These are phyloP conservation scores for Epirrhoe alternata DNA, from an alignment of 2,888 invertebrate species.

Conservation along the genomic window DNA sequence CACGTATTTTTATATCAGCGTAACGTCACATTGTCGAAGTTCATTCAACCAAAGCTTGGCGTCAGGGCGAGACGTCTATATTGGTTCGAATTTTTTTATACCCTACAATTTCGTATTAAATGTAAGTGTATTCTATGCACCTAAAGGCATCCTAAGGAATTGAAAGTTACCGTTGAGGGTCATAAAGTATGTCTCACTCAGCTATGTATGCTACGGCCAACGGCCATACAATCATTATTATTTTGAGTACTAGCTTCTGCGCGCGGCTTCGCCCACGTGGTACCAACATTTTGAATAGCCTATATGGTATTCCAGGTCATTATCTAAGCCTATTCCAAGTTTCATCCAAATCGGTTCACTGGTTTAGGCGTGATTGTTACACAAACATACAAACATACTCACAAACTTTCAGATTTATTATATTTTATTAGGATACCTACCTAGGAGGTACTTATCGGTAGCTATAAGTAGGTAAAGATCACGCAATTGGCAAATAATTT, in stretches of 20 bases:
- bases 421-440: no score
- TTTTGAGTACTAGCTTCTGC: no score
- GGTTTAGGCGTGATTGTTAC: no score
- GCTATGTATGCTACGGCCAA: no score
- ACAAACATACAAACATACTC: no score
- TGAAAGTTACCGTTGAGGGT: not conserved
- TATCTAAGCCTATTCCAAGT: no score
- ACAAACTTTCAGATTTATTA: no score
- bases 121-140: not conserved
- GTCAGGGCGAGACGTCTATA: constrained; percentile 6
- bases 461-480: not conserved
- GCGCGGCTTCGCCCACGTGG: no score
- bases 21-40: constrained; percentile 26
- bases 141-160: not conserved
- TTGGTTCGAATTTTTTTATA: constrained; percentile 22
- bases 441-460: not conserved
- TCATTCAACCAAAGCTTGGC: constrained; percentile 34
- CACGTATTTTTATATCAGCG: constrained; percentile 24
- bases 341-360: no score
- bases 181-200: not conserved
- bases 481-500: constrained; percentile 2
- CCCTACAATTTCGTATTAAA: not conserved
- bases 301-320: no score
- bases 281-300: no score
- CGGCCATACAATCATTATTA: no score